Conservation (phyloP, 1,140 invertebrate species). For the Bombus turneri region DNA sequence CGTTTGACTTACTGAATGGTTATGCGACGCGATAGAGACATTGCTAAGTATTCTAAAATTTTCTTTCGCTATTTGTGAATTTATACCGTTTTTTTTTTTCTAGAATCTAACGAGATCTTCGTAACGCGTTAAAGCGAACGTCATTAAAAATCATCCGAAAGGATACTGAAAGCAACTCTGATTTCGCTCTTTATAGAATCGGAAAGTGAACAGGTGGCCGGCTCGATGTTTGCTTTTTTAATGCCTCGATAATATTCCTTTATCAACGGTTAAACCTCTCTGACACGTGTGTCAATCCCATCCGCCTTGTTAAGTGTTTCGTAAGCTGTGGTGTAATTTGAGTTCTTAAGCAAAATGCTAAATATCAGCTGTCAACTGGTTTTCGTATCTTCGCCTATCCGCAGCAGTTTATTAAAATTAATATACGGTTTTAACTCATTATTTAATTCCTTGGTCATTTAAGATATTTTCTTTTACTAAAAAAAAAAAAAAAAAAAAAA, state of each 20-base stretch:
- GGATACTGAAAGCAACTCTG: background rate
- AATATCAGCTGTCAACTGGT: constrained; percentile 15
- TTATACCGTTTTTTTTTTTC: background rate
- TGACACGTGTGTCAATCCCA: background rate
- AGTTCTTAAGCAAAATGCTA: background rate
- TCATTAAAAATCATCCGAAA: background rate
- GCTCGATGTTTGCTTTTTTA: background rate
- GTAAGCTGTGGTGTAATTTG: background rate
- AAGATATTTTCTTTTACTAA: background rate
- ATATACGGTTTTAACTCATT: background rate
- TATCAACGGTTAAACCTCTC: background rate
- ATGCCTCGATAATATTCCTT: background rate
- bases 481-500: too few relatives aligned
- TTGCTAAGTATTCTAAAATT: too few relatives aligned
- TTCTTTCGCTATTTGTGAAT: too few relatives aligned
- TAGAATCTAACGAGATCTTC: background rate
- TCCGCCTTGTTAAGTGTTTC: constrained; percentile 13
- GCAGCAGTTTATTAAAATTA: background rate
- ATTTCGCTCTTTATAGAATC: background rate
- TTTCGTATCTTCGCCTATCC: background rate
- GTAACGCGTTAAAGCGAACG: background rate
- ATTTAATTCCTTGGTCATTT: background rate
- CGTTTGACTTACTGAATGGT: accelerated
- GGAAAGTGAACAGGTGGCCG: background rate
- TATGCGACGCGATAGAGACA: too few relatives aligned